Evolutionary conservation across 2,113 vertebrate genomes (phyloP).

Genomic region (Poecilia latipinna): DNA sequence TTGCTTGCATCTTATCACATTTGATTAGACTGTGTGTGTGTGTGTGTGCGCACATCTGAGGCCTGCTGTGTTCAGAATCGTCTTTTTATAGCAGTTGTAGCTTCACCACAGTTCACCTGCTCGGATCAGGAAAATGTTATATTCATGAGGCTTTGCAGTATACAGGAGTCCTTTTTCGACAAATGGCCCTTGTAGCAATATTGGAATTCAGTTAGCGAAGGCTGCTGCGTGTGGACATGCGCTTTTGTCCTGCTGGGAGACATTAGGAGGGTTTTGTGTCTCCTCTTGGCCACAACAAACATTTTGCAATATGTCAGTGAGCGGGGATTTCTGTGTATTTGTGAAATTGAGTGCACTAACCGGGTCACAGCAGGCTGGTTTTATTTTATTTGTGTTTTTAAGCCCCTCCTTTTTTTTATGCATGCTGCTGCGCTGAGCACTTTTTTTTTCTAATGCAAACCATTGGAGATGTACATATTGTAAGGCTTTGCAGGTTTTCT

Average conservation of each 20-base stretch:
- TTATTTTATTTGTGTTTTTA: constrained; percentile 15
- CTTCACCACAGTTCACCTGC: constrained; percentile 62
- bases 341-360: constrained; percentile 65
- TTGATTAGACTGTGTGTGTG: constrained; percentile 35
- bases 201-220: constrained; percentile 53
- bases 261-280: constrained; percentile 42
- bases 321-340: constrained; percentile 58
- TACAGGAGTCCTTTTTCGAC: constrained; percentile 44
- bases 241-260: constrained; percentile 54
- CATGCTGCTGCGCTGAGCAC: constrained; percentile 46
- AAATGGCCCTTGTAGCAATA: constrained; percentile 56
- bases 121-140: constrained; percentile 64
- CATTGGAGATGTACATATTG: constrained; percentile 39
- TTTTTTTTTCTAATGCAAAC: constrained; percentile 25
- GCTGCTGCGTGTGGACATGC: constrained; percentile 49
- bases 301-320: constrained; percentile 59
- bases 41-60: constrained; percentile 5
- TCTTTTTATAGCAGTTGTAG: constrained; percentile 45
- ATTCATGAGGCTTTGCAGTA: constrained; percentile 67
- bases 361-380: constrained; percentile 44
- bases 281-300: constrained; percentile 54
- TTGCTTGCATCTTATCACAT: constrained; percentile 26
- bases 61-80: constrained; percentile 41
- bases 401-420: constrained; percentile 47
- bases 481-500: constrained; percentile 58